These are phyloP conservation scores for Leptinotarsa haldemani DNA, from an alignment of 2,888 invertebrate species.

Conservation along the genomic window DNA sequence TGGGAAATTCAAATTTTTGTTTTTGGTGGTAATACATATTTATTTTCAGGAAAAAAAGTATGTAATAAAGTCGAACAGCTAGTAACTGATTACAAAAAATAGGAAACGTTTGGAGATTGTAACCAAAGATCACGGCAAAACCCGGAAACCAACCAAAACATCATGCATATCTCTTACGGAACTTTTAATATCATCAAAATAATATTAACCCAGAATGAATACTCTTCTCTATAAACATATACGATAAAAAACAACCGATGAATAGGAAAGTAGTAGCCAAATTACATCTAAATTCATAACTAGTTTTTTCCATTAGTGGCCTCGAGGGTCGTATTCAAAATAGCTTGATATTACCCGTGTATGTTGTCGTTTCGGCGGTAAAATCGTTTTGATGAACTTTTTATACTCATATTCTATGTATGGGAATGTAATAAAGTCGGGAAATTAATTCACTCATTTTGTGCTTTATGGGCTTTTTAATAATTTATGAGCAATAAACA, in stretches of 20 bases:
- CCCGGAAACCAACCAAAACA: too few species aligned
- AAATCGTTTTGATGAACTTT: slow-evolving; percentile 20
- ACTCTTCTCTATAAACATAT: neutral
- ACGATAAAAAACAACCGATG: neutral
- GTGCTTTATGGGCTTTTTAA: slow-evolving; percentile 6
- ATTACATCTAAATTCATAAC: slow-evolving; percentile 11
- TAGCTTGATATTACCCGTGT: slow-evolving; percentile 5
- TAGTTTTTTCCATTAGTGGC: neutral
- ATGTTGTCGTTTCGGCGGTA: neutral
- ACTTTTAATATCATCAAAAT: neutral
- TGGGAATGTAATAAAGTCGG: slow-evolving; percentile 6
- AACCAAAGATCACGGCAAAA: too few species aligned
- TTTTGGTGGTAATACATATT: too few species aligned
- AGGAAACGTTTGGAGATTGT: too few species aligned
- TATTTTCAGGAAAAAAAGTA: too few species aligned
- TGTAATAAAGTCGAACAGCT: too few species aligned
- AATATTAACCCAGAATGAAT: neutral
- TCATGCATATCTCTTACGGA: neutral
- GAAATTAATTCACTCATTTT: slow-evolving; percentile 21
- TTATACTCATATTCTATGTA: slow-evolving; percentile 22
- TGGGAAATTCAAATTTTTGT: too few species aligned
- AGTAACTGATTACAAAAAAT: too few species aligned
- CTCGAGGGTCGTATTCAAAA: slow-evolving; percentile 8
- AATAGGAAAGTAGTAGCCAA: slow-evolving; percentile 10
- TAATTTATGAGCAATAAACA: slow-evolving; percentile 28